Percentiles rank a stretch among this genome's conserved stretches.
phyloP scores from a whole-genome alignment of 2,113 vertebrate genomes.

The Heterotis niloticus region DNA sequence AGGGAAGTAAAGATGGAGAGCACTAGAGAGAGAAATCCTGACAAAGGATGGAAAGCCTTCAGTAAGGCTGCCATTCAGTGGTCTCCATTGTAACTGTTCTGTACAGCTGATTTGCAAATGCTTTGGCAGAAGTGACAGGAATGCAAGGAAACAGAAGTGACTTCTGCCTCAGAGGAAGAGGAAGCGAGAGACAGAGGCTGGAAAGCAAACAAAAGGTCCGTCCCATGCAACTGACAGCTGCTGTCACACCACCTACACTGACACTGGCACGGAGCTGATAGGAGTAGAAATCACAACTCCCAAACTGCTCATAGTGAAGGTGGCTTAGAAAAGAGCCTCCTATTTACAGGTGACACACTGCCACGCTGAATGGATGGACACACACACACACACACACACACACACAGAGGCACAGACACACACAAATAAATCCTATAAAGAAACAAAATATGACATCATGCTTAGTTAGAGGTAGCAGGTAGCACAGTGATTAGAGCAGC shows the following conservation, averaged over 20 bases:
- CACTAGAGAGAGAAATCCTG: not conserved
- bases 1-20: not conserved
- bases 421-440: not conserved
- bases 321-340: not conserved
- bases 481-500: too few relatives aligned
- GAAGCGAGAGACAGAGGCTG: not conserved
- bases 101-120: not conserved
- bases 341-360: conserved; percentile 17
- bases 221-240: not conserved
- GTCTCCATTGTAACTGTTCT: not conserved
- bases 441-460: too few relatives aligned
- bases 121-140: not conserved
- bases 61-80: not conserved
- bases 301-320: conserved; percentile 22
- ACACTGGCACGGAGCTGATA: conserved; percentile 17
- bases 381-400: too few relatives aligned
- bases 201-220: not conserved
- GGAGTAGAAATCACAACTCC: conserved; percentile 16
- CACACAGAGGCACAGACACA: conserved; percentile 8
- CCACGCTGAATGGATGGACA: conserved; percentile 3
- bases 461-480: too few relatives aligned
- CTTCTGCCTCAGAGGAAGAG: not conserved
- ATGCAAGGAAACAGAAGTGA: not conserved
- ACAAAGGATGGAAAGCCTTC: not conserved
- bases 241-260: conserved; percentile 16